phyloP scores from a whole-genome alignment of 2,797 vertebrate genomes.

The Acropternis orthonyx region DNA sequence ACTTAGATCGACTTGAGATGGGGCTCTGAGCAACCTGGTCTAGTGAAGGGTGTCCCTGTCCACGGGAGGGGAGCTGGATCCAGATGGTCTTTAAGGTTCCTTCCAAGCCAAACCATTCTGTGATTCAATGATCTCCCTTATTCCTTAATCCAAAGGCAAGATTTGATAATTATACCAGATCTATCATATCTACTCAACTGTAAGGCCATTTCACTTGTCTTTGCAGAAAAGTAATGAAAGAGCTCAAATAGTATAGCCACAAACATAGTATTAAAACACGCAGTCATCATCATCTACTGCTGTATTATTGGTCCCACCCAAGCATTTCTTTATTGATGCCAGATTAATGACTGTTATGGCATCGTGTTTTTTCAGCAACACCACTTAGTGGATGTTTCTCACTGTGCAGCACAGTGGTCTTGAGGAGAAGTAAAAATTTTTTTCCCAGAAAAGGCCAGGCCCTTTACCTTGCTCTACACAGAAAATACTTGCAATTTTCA shows the following conservation, averaged over 20 bases:
- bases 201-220: not conserved
- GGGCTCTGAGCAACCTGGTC: not conserved
- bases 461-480: not conserved
- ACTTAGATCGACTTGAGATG: not conserved
- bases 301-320: not conserved
- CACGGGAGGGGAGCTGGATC: fast-evolving
- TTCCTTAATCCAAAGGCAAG: not conserved
- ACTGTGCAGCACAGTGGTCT: not conserved
- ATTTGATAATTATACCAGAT: not conserved
- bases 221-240: not conserved
- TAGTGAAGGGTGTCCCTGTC: not conserved
- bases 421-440: fast-evolving
- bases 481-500: not conserved
- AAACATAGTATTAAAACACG: not conserved
- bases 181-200: not conserved
- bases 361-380: not conserved
- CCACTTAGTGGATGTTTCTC: not conserved
- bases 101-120: not conserved
- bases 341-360: not conserved
- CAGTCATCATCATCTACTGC: not conserved
- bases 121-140: not conserved
- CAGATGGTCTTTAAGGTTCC: not conserved
- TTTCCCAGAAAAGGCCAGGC: not conserved
- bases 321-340: not conserved
- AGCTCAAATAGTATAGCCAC: not conserved